phyloP scores from a whole-genome alignment of 2,113 vertebrate species.

The Microcebus griseorufus region DNA sequence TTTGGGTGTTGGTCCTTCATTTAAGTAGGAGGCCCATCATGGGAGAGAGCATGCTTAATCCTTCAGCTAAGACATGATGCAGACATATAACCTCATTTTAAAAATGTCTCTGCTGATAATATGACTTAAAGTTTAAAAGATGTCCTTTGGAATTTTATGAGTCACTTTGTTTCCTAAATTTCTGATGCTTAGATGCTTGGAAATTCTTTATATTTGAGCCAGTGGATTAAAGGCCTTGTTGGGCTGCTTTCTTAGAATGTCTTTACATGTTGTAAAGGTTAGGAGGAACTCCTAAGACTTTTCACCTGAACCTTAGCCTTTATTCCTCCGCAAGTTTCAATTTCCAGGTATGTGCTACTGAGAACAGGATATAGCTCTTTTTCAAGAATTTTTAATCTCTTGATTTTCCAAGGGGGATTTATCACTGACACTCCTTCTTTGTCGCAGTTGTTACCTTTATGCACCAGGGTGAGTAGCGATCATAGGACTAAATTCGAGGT shows the following conservation, averaged over 20 bases:
- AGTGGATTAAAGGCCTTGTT: not conserved
- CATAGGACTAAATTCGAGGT: constrained; percentile 45
- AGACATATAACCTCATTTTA: not conserved
- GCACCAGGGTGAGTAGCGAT: constrained; percentile 2
- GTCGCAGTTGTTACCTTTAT: constrained; percentile 1
- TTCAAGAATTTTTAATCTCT: constrained; percentile 37
- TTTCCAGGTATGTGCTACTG: constrained; percentile 1
- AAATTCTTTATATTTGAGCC: constrained; percentile 4
- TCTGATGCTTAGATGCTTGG: not conserved
- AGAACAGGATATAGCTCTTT: constrained; percentile 12
- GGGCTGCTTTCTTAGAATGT: not conserved
- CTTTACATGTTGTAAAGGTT: not conserved
- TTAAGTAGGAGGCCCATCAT: not conserved
- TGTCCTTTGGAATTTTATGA: constrained; percentile 41
- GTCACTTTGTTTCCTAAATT: constrained; percentile 37
- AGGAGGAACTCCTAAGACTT: not conserved
- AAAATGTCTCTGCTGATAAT: constrained; percentile 19
- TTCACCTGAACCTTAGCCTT: not conserved
- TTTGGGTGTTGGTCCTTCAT: not conserved
- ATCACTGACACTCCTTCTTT: not conserved
- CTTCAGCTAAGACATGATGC: not conserved
- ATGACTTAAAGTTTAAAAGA: constrained; percentile 40
- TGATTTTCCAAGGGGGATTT: constrained; percentile 37
- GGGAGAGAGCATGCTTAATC: not conserved
- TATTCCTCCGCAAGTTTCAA: not conserved